phyloP scores from a whole-genome alignment of 2,888 invertebrate species.

The Drosophila crucigera region DNA sequence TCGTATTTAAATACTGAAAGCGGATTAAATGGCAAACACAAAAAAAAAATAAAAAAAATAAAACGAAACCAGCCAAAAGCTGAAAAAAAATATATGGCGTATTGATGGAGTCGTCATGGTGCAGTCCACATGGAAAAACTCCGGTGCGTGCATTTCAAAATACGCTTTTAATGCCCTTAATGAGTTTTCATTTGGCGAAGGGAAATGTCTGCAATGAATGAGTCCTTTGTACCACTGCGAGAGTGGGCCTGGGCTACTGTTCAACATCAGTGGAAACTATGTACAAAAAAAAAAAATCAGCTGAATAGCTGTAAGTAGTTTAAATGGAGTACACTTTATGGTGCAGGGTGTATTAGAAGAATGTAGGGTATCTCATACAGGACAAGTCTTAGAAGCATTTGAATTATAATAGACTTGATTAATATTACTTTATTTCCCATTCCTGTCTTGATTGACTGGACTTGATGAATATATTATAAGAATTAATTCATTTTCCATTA shows the following conservation, averaged over 20 bases:
- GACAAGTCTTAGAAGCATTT: not conserved
- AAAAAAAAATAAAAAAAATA: slow-evolving; percentile 17
- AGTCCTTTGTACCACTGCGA: slow-evolving; percentile 17
- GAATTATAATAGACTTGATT: too few species aligned
- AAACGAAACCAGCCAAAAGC: slow-evolving; percentile 49
- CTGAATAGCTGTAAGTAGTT: slow-evolving; percentile 25
- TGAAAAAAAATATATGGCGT: slow-evolving; percentile 54
- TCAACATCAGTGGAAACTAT: slow-evolving; percentile 39
- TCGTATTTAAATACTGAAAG: slow-evolving; percentile 81
- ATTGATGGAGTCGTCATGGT: slow-evolving; percentile 74
- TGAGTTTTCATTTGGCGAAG: slow-evolving; percentile 59
- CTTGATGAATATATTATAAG: not conserved
- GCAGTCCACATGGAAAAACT: slow-evolving; percentile 28
- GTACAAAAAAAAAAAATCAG: not conserved
- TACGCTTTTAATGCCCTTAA: slow-evolving; percentile 75
- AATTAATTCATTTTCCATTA: not conserved
- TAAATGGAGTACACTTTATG: slow-evolving; percentile 1
- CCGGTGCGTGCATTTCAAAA: slow-evolving; percentile 58
- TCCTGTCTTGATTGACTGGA: not conserved
- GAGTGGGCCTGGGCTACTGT: not conserved
- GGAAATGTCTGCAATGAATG: slow-evolving; percentile 38
- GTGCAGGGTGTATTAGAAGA: not conserved
- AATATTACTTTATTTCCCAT: too few species aligned
- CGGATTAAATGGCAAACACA: slow-evolving; percentile 69
- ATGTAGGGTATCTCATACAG: not conserved